Conservation (phyloP, 2,797 vertebrate genomes). For the Melanotaenia maccullochi region DNA sequence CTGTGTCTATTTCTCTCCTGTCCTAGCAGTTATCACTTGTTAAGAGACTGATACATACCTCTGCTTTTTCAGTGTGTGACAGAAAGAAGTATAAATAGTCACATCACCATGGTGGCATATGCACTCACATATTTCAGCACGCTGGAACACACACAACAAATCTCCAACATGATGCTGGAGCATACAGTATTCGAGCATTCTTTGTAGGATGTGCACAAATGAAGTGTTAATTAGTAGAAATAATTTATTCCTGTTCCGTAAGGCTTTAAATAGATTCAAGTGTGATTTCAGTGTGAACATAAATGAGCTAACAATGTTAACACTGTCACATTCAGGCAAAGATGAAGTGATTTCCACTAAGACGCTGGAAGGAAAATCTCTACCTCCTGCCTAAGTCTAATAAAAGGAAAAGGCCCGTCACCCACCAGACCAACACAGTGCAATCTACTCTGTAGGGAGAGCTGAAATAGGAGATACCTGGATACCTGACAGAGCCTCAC, state of each 20-base stretch:
- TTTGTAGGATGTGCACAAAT: not conserved
- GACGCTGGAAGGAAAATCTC: not conserved
- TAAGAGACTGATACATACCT: slow-evolving; percentile 33
- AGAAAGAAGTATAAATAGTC: slow-evolving; percentile 61
- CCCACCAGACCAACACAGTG: slow-evolving; percentile 40
- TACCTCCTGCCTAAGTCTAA: slow-evolving; percentile 6
- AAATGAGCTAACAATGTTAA: not conserved
- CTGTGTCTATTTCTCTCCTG: slow-evolving; percentile 15
- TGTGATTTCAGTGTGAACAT: not conserved
- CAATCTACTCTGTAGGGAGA: not conserved
- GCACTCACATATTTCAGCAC: slow-evolving; percentile 15
- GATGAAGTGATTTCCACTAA: not conserved
- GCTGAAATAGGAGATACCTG: slow-evolving; percentile 26
- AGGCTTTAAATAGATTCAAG: not conserved
- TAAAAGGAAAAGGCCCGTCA: slow-evolving; percentile 23
- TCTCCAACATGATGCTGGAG: not conserved
- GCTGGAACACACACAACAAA: not conserved
- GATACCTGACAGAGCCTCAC: slow-evolving; percentile 27
- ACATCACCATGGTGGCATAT: slow-evolving; percentile 13
- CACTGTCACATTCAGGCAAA: not conserved
- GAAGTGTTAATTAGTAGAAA: not conserved
- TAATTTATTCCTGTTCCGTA: not conserved
- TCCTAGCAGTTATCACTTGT: slow-evolving; percentile 40
- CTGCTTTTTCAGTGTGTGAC: slow-evolving; percentile 40
- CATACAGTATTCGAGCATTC: not conserved